Evolutionary conservation across 2,113 vertebrate species (phyloP).

Genomic region (Aldabrachelys gigantea): DNA sequence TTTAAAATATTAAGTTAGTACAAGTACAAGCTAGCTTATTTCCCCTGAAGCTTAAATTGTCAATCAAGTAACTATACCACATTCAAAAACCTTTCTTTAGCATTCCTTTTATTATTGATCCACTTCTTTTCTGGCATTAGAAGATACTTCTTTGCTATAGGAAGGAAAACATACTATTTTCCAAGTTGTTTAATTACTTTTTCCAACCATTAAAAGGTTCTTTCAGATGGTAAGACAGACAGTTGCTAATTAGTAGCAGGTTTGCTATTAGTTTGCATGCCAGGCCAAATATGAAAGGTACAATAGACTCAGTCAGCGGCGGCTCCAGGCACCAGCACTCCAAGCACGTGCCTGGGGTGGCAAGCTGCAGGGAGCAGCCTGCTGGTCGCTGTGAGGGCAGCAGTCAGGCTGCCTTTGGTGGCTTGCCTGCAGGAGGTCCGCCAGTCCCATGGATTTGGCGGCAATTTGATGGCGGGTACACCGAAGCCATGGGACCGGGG

Average conservation of each 20-base stretch:
- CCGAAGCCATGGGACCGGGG: too few relatives aligned
- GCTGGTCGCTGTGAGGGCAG: too few relatives aligned
- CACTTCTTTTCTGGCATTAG: neutral
- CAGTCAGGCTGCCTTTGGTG: too few relatives aligned
- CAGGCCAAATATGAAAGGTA: neutral
- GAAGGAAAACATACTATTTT: neutral
- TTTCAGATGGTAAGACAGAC: neutral
- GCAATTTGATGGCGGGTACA: too few relatives aligned
- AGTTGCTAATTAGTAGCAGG: neutral
- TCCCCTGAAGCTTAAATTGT: neutral
- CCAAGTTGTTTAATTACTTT: neutral
- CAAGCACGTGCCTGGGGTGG: too few relatives aligned
- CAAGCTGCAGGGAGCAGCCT: too few relatives aligned
- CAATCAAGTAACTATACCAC: neutral
- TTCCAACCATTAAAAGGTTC: neutral
- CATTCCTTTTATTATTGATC: neutral
- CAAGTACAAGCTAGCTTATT: neutral
- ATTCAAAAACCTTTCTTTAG: accelerated
- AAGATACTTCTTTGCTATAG: neutral
- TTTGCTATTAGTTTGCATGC: neutral
- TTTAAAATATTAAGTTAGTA: neutral
- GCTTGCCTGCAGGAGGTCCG: too few relatives aligned
- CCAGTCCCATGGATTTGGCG: too few relatives aligned
- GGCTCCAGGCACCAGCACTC: too few relatives aligned
- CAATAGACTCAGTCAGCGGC: neutral